Conservation (phyloP, 2,113 vertebrate species). For the Arizona elegans region DNA sequence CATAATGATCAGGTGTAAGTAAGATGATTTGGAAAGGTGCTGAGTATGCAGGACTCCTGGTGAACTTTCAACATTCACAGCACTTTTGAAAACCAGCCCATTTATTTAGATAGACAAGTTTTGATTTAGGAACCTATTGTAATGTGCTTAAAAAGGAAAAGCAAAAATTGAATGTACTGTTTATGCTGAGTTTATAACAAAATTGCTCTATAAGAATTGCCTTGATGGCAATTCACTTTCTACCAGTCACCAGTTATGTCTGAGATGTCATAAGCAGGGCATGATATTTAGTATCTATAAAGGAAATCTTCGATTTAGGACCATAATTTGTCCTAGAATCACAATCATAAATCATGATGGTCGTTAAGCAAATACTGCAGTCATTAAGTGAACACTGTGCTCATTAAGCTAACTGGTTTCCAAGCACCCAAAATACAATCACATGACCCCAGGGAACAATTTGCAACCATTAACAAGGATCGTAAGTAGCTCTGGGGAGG, state of each 20-base stretch:
- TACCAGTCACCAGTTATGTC: background rate
- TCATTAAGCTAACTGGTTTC: background rate
- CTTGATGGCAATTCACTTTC: background rate
- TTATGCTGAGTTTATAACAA: background rate
- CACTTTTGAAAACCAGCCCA: slow-evolving; percentile 18
- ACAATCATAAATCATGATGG: background rate
- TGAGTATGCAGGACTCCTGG: background rate
- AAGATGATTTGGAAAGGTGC: slow-evolving; percentile 11
- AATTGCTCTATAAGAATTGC: background rate
- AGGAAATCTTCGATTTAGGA: background rate
- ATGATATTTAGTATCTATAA: background rate
- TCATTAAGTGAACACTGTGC: background rate
- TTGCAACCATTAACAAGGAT: background rate
- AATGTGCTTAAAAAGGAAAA: background rate
- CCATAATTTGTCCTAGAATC: background rate
- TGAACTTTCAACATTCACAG: slow-evolving; percentile 4
- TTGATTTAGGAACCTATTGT: background rate
- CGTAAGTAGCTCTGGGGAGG: background rate
- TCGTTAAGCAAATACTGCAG: background rate
- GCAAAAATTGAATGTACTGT: background rate
- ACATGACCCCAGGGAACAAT: background rate
- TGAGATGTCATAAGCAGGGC: background rate
- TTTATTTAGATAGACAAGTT: background rate
- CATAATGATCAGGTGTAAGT: slow-evolving; percentile 18
- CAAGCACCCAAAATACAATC: background rate